Evolutionary conservation across 2,888 invertebrate genomes (phyloP), one percentile per base, ranked within the genome.

Genomic region (Drosophila lacicola): DNA sequence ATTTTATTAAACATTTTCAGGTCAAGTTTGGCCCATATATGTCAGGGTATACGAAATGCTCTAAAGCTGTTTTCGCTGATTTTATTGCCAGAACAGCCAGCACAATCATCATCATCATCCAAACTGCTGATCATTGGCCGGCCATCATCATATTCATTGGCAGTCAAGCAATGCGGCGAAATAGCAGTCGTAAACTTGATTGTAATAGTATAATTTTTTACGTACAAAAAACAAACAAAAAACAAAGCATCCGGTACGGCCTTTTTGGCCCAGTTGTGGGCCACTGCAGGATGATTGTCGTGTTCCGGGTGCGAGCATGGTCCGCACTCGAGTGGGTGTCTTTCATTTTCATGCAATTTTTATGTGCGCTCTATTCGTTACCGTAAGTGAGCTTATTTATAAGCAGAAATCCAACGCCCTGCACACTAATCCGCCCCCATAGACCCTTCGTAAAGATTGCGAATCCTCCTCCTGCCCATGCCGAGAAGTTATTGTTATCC

Each of bases 401-500:
- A 69, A 67, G 60, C 49, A 60, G 21, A 49, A 45, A 50, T 10
- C 33, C 42, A 21, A 41, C 41, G 25, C 34, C 13, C 57, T 3
- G 11, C 42, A 14, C 46, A 72, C 63, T 71, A 82, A 82, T 76
- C 76, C 74, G 73, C 74, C 88, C 70, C 76, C 37, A 63, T 46
- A 65, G 61, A 81, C 81, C 72, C 50, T 70, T 65, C 46, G 37
- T 46, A 17, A 45, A 46, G 33, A 70, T 71, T 58, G 58, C 44
- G 41, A 42, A 39, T 4, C n/a, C 60, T 37, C 14, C 45, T 11
- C 14, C 45, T 11, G 5, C 14, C 19, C 25, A 65, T 42, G 70
- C 39, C 33, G 53, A 50, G 51, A 88, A 87, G 88, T 88, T 88
- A 88, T 89, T 90, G 82, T 88, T 90, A 88, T 88, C 89, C 89